Evolutionary conservation across 2,888 invertebrate species (phyloP).

Genomic region (Dynastes maya): DNA sequence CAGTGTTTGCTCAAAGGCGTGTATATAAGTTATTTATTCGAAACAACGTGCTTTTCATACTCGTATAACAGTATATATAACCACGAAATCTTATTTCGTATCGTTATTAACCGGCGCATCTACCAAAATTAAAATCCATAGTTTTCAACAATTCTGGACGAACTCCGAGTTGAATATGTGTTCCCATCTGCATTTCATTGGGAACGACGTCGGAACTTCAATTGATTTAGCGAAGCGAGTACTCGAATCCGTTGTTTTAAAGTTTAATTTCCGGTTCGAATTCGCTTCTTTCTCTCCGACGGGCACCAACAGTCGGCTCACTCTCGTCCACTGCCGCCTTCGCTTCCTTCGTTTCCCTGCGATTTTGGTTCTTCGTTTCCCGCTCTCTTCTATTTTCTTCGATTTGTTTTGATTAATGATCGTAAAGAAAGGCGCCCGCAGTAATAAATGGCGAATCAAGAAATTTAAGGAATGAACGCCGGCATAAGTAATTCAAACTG

Average conservation of each 20-base stretch:
- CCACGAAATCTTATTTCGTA: background rate
- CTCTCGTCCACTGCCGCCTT: background rate
- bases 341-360: background rate
- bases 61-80: background rate
- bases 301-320: background rate
- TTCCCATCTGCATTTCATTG: conserved; percentile 24
- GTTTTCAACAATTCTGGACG: background rate
- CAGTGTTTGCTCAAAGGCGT: background rate
- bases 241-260: conserved; percentile 28
- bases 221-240: conserved; percentile 33
- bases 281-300: background rate
- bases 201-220: conserved; percentile 11
- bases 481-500: background rate
- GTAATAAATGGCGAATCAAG: conserved; percentile 4
- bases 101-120: background rate
- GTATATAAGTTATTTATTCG: background rate
- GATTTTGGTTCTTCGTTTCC: background rate
- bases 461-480: background rate
- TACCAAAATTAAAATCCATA: background rate
- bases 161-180: background rate
- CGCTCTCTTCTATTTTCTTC: conserved; percentile 2
- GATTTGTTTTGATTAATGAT: conserved; percentile 37
- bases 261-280: conserved; percentile 42
- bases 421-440: background rate
- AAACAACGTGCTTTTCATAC: background rate